Evolutionary conservation across 2,113 vertebrate species (phyloP).

Genomic region (Muntiacus muntjak): DNA sequence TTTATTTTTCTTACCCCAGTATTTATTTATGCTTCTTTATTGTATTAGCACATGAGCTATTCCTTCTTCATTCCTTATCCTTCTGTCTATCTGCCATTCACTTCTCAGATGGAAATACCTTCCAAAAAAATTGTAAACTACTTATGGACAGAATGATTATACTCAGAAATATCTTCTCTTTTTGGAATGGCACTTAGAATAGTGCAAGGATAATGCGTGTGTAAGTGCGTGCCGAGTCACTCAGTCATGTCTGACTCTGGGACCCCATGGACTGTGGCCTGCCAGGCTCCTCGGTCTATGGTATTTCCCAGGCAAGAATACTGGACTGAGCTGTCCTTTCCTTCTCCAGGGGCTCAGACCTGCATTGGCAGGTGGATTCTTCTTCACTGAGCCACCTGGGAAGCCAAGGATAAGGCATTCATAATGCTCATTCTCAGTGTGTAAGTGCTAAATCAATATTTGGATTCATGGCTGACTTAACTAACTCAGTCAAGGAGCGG

Average conservation of each 20-base stretch:
- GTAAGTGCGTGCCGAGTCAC: not conserved
- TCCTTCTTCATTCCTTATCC: too few relatives aligned
- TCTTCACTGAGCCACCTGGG: not conserved
- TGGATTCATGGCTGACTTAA: not conserved
- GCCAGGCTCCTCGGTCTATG: not conserved
- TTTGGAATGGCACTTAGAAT: not conserved
- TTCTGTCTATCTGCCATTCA: not conserved
- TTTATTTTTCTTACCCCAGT: not conserved
- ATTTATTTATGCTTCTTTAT: not conserved
- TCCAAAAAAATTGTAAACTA: not conserved
- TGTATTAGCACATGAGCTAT: not conserved
- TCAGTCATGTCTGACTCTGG: not conserved
- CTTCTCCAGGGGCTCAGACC: not conserved
- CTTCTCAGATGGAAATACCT: not conserved
- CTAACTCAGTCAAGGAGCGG: not conserved
- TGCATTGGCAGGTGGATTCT: not conserved
- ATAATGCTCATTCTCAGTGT: not conserved
- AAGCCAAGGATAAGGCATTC: not conserved
- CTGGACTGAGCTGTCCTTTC: not conserved
- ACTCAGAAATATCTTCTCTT: not conserved
- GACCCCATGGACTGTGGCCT: not conserved
- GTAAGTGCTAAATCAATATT: not conserved
- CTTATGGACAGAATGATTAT: fast-evolving
- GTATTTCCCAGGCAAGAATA: not conserved
- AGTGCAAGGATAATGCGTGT: not conserved